Conservation (phyloP, 53 echinoderm and acorn worm species). For the Crossaster papposus region DNA sequence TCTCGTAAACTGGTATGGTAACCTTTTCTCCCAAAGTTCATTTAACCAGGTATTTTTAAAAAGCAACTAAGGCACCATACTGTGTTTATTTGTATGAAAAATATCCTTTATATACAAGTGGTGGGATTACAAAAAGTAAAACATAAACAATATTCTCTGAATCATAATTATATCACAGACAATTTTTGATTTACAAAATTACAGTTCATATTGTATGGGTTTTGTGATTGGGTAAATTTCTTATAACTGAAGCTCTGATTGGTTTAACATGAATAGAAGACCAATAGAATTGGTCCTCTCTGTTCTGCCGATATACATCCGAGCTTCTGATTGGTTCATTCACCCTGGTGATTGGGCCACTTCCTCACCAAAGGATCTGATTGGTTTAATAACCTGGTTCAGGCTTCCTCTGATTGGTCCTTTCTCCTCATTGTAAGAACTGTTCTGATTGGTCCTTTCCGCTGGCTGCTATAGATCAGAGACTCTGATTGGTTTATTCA, state of each 20-base stretch:
- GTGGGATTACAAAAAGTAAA: no score
- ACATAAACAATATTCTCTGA: no score
- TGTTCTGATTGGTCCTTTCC: neutral
- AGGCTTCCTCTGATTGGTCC: neutral
- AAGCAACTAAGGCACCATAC: no score
- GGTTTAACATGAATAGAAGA: neutral
- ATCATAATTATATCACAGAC: no score
- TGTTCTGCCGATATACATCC: neutral
- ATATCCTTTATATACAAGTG: no score
- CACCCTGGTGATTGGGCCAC: neutral
- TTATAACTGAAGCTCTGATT: neutral
- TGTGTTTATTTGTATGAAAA: no score
- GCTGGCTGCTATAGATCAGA: neutral
- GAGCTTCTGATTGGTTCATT: slow-evolving; percentile 36
- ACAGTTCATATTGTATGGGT: neutral
- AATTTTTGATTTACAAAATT: neutral
- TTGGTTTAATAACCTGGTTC: neutral
- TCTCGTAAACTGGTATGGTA: no score
- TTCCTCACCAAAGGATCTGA: neutral
- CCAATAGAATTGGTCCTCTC: neutral
- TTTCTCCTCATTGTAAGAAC: neutral
- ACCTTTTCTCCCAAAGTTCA: no score
- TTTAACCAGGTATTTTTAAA: no score
- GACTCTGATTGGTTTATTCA: slow-evolving; percentile 43
- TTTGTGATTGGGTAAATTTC: neutral